Base-by-base conservation (phyloP, 1,140 invertebrate species). In the Oreohelix idahoensis region DNA sequence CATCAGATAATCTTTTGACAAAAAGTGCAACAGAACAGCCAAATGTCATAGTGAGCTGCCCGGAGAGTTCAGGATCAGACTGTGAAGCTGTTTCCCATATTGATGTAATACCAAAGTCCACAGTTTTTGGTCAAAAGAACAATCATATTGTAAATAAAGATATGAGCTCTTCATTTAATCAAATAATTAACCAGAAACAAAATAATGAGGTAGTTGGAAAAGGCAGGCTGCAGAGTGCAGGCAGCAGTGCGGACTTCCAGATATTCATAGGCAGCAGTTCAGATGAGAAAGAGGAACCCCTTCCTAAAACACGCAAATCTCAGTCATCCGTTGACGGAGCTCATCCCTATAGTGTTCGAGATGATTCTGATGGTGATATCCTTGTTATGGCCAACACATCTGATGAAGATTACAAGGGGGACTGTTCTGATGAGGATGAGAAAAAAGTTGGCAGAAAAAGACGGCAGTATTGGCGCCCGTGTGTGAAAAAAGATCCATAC, bases 401-500 rank as follows among this genome's bases (percentile, higher is more conserved):
- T 32, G 79, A 81, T 49, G 78, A 69, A 36, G 78, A 79, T 36
- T 23, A 66, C 5, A 17, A 38, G 10, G 76, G 58, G 13, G 77
- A 79, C 29, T 17, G 15, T 38, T 4, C 2, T 10, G 53, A 79
- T 79, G 86, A 87, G 35, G 15, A n/a, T 49, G 77, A 53, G 39
- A 1, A 71, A 79, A 4, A 84, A 49, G 45, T 83, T 76, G 75
- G 35, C 4, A 51, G 49, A 70, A 39, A 26, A 23, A 42, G 29
- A 74, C 58, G 79, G 63, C 45, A 23, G 29, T n/a, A 69, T 74
- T 91, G 90, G 90, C 69, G 58, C 58, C 87, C 88, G 35, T 85
- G 86, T 17, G 17, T 86, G 35, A 91, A 90, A 76, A 84, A 78
- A 79, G 89, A 91, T 79, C 84, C 85, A 58, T 90, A 86, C 73